Conservation (phyloP, 2,113 vertebrate genomes). For the Camelus bactrianus region DNA sequence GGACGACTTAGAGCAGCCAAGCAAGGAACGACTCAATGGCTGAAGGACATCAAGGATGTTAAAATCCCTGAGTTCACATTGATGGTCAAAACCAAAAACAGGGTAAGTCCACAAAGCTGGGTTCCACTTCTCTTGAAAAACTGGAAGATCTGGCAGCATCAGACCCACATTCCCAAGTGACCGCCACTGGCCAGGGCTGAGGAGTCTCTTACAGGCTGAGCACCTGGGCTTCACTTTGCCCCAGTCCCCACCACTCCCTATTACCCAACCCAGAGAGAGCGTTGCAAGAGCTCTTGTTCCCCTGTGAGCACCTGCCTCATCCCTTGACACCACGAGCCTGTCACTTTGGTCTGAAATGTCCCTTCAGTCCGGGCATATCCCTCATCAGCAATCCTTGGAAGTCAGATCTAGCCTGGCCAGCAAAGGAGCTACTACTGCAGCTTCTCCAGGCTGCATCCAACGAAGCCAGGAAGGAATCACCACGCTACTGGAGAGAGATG, state of each 20-base stretch:
- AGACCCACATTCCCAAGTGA: background rate
- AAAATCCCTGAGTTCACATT: background rate
- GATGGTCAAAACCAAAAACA: background rate
- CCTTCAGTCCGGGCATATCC: background rate
- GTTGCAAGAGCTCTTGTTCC: background rate
- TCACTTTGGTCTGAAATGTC: too few relatives aligned
- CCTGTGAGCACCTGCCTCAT: background rate
- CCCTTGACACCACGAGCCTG: background rate
- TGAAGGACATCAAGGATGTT: background rate
- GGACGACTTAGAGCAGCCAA: background rate
- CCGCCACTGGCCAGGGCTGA: rapidly evolving
- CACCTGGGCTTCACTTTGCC: background rate
- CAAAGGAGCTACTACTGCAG: background rate
- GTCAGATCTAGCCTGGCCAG: background rate
- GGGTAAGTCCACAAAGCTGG: background rate
- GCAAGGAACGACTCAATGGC: background rate
- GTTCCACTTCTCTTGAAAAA: background rate
- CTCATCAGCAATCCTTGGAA: background rate
- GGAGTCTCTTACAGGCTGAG: too few relatives aligned
- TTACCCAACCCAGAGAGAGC: background rate
- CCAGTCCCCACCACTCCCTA: background rate
- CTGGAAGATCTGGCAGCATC: background rate
- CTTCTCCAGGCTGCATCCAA: background rate
- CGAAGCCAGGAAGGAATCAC: rapidly evolving
- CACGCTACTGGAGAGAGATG: background rate